Base-by-base conservation (phyloP, 2,888 invertebrate species). In the Anagyrus pseudococci region DNA sequence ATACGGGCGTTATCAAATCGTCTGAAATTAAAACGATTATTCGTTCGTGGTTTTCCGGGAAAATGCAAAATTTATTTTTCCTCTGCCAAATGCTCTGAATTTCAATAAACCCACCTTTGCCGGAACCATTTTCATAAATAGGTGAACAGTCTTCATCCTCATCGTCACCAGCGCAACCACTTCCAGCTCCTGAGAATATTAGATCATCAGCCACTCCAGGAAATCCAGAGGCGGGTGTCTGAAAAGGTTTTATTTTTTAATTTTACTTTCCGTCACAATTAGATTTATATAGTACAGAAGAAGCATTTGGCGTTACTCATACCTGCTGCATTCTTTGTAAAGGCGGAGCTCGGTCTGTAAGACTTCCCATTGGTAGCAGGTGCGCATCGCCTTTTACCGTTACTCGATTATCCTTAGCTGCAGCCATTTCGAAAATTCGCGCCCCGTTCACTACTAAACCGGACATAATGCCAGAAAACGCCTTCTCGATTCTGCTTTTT, bases 1-100 rank as follows among this genome's bases (percentile, higher is more conserved):
- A 94, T 1, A 96, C 94, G 0, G 96, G 95, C 0, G 94, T 96
- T 70, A 96, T 94, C 59, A 97, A 87, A 78, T 96, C 96, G 78
- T 96, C 96, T 80, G 72, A 10, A 67, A n/a, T 43, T 19, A 4
- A 4, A 2, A 37, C 15, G 8, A 15, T 37, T 2, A 13, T 37
- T 2, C 15, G 33, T 4, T 37, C 15, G 3, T 47, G 23, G 10
- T n/a, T 47, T n/a, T 47, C 25, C 7, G 2, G 15, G 22, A 25
- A 23, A 22, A 2, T 4, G 23, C 7, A 25, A 22, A 10, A 23
- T 25, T 13, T 47, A 15, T 53, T 40, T 20, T 22, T 20, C 29
- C 1, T 33, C 44, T 37, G n/a, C n/a, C 33, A 37, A 37, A 37
- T 13, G 10, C 33, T 37, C n/a, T n/a, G n/a, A n/a, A n/a, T n/a